phyloP scores from a whole-genome alignment of 2,113 vertebrate species.

The Silurus glanis region DNA sequence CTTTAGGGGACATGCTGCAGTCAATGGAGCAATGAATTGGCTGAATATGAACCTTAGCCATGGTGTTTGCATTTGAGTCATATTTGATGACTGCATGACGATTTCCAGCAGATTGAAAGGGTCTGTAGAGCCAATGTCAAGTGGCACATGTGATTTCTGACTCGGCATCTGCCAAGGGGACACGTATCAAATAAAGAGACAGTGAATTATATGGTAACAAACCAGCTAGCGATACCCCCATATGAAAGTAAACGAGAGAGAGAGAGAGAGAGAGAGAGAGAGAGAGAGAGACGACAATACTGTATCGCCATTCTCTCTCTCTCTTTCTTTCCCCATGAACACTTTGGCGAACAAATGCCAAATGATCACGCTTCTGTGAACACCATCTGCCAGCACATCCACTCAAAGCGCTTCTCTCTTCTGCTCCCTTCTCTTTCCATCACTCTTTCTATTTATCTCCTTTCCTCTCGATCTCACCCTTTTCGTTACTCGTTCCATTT shows the following conservation, averaged over 20 bases:
- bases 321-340: constrained; percentile 56
- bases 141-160: constrained; percentile 64
- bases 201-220: constrained; percentile 47
- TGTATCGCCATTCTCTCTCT: constrained; percentile 33
- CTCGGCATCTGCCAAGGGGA: constrained; percentile 47
- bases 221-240: constrained; percentile 41
- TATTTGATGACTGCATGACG: constrained; percentile 24
- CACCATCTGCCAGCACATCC: constrained; percentile 74
- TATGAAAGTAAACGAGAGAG: constrained; percentile 30
- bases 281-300: constrained; percentile 23
- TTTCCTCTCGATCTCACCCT: constrained; percentile 45
- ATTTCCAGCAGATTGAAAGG: constrained; percentile 16
- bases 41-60: constrained; percentile 21
- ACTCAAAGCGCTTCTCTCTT: constrained; percentile 64
- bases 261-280: constrained; percentile 10
- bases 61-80: constrained; percentile 11
- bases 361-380: constrained; percentile 72
- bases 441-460: constrained; percentile 54
- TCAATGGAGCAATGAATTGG: not conserved
- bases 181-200: constrained; percentile 39
- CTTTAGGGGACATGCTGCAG: constrained; percentile 9
- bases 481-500: constrained; percentile 45
- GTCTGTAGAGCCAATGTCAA: constrained; percentile 37
- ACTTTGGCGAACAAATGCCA: constrained; percentile 68
- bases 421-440: constrained; percentile 42